Conservation (phyloP, 1,140 invertebrate genomes). For the Drosophila sturtevanti region DNA sequence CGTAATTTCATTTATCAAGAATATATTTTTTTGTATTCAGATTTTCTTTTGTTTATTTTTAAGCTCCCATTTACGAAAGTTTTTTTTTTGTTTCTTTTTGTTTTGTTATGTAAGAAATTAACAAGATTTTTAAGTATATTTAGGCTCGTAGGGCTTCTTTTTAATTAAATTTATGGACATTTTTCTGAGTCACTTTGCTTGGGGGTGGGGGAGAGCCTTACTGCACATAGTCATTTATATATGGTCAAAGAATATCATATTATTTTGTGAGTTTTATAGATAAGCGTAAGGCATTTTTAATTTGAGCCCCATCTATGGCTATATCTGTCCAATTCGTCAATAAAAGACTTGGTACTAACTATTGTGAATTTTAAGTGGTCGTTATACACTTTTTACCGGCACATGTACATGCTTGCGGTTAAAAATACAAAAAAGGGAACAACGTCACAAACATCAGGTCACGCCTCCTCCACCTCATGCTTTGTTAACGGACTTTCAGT, state of each 20-base stretch:
- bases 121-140: conserved; percentile 31
- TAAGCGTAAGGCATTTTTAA: too few species aligned
- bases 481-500: neutral
- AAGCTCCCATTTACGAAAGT: conserved; percentile 15
- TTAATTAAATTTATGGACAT: conserved; percentile 44
- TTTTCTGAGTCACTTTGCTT: conserved; percentile 33
- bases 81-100: conserved; percentile 28
- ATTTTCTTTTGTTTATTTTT: conserved; percentile 43
- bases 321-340: too few species aligned
- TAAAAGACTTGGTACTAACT: too few species aligned
- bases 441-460: neutral
- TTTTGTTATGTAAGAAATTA: conserved; percentile 47
- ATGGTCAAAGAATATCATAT: too few species aligned
- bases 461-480: neutral
- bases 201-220: too few species aligned
- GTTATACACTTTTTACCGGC: too few species aligned
- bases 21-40: neutral
- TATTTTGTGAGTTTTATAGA: too few species aligned
- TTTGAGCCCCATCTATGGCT: too few species aligned
- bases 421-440: too few species aligned
- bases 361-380: too few species aligned
- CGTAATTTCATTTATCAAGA: conserved; percentile 38
- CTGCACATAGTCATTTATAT: too few species aligned
- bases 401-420: conserved; percentile 28
- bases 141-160: conserved; percentile 38